These are phyloP conservation scores for Microcebus lehilahytsara DNA, from an alignment of 2,113 vertebrate genomes.

Conservation along the genomic window DNA sequence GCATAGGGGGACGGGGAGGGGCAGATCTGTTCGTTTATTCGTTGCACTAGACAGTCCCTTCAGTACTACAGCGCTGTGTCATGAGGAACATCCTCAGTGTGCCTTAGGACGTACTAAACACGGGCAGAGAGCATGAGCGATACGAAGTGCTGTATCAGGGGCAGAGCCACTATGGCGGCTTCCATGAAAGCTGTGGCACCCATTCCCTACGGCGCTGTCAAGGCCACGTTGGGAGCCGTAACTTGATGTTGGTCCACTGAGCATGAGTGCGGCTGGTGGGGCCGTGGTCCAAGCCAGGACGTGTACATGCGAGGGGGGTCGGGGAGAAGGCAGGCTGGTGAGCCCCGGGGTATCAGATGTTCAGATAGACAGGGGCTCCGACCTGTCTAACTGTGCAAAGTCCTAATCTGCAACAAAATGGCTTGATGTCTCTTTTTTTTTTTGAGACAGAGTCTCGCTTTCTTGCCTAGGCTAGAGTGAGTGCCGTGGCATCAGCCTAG, in stretches of 20 bases:
- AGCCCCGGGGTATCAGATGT: background rate
- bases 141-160: too few relatives aligned
- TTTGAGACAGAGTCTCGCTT: too few relatives aligned
- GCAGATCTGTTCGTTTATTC: too few relatives aligned
- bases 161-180: background rate
- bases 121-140: fast-evolving
- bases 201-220: background rate
- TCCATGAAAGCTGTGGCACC: fast-evolving
- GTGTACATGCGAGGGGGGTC: fast-evolving
- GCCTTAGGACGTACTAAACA: fast-evolving
- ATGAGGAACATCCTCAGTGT: background rate
- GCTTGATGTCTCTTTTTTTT: background rate
- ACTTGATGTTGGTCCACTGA: background rate
- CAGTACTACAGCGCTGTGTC: background rate
- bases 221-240: background rate
- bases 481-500: too few relatives aligned
- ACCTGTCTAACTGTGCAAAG: background rate
- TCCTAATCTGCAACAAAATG: background rate
- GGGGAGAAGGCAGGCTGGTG: background rate
- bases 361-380: background rate
- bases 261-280: background rate
- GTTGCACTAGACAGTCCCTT: background rate
- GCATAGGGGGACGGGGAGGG: fast-evolving
- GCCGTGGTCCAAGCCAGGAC: background rate
- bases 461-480: too few relatives aligned